Base-by-base conservation (phyloP, 2,113 vertebrate genomes). In the Cololabis saira region DNA sequence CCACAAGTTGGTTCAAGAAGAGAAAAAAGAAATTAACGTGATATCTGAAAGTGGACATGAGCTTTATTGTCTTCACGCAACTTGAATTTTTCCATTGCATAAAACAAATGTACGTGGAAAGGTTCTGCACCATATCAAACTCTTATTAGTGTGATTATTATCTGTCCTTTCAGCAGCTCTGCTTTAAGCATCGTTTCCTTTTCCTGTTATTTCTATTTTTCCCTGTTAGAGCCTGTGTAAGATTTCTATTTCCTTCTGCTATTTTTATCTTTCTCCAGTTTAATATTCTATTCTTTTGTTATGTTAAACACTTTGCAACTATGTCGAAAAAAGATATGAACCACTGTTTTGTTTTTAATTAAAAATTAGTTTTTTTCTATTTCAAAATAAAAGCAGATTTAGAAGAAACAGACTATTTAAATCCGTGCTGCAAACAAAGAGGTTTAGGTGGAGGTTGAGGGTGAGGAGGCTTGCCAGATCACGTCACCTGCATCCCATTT, bases 401-500 rank as follows among this genome's bases (percentile, higher is more conserved):
- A 13, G n/a, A 56, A 18, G 13, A 10, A 21, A 59, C 18, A 19
- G 27, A 69, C 22, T 33, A 44, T 14, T 33, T 60, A 40, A 19
- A 64, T 17, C 8, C 54, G n/a, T n/a, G 18, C 12, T 43, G 30
- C 53, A 60, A 61, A 57, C 37, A 54, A 45, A 42, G 51, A 67
- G 12, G 69, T 27, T 4, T 70, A 63, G 56, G 43, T 45, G 58
- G 55, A 72, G 81, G 68, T 47, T 76, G 78, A 66, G 61, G 52
- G 60, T 45, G 61, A 51, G 42, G 55, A 57, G 53, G 61, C 40
- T 22, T 33, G 69, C 43, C 80, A 61, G 71, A 17, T 78, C 61
- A 66, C 73, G 88, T 83, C 82, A 86, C 76, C 76, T 68, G 80
- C 83, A 78, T 79, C 82, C 69, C 64, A 72, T 54, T 74, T 67